Conservation (phyloP, 23 tunicate species). For the Trididemnum clinides region DNA sequence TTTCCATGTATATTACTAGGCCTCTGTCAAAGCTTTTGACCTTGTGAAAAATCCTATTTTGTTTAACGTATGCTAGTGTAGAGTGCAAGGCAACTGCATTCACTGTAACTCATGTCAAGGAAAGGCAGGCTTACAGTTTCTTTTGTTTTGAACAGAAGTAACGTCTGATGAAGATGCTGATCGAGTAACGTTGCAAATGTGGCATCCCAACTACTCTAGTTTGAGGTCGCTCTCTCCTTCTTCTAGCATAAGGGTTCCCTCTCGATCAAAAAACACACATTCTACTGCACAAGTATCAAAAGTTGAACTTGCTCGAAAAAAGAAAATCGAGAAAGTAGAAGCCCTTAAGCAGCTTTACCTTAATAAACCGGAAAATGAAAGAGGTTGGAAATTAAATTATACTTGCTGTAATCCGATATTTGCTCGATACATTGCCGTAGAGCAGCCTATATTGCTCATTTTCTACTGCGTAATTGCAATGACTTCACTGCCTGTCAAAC, state of each 20-base stretch:
- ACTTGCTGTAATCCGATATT: no score
- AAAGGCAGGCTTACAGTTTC: no score
- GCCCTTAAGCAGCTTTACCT: slow-evolving; percentile 81
- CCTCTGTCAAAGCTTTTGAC: no score
- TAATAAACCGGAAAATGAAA: slow-evolving; percentile 36
- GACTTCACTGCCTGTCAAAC: neutral
- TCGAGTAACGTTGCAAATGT: slow-evolving; percentile 30
- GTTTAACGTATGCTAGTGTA: no score
- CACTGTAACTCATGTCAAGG: no score
- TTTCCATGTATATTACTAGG: no score
- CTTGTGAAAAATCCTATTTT: no score
- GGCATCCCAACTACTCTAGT: slow-evolving; percentile 59
- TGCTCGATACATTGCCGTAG: neutral
- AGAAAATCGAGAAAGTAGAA: slow-evolving; percentile 69
- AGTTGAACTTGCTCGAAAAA: slow-evolving; percentile 56
- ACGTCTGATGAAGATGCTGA: slow-evolving; percentile 13
- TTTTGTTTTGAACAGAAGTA: neutral
- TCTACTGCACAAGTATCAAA: slow-evolving; percentile 16
- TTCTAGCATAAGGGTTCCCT: slow-evolving; percentile 28
- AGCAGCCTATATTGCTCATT: neutral
- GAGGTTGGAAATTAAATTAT: neutral
- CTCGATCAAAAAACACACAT: neutral
- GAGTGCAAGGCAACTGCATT: no score
- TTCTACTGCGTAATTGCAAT: neutral
- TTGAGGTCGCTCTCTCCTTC: slow-evolving; percentile 45